A percentile compares a stretch with the other conserved stretches of the same genome.
phyloP scores from a whole-genome alignment of 2,113 vertebrate genomes.

The Ceyx cyanopectus region DNA sequence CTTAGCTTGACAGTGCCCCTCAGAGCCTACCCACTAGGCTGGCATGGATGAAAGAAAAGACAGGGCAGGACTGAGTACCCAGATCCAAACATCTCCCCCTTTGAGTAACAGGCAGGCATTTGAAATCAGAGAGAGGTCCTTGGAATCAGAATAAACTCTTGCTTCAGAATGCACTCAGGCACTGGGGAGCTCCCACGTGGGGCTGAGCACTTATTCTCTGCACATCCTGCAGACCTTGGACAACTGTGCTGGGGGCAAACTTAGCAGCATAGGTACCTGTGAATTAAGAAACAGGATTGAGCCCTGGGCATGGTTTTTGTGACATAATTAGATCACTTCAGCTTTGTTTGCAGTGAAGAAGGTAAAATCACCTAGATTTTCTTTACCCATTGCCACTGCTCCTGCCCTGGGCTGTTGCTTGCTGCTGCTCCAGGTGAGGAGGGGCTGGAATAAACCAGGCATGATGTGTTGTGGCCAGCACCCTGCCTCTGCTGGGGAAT shows the following conservation, averaged over 20 bases:
- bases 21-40: not conserved
- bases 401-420: accelerated
- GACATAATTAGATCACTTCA: constrained; percentile 15
- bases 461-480: not conserved
- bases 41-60: not conserved
- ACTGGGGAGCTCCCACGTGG: not conserved
- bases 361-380: constrained; percentile 12
- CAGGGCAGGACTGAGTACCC: not conserved
- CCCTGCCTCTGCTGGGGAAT: not conserved
- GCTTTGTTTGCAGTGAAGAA: constrained; percentile 11
- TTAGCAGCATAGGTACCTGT: not conserved
- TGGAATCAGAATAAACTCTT: not conserved
- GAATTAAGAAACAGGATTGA: not conserved
- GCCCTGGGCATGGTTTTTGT: not conserved
- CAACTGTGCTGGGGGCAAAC: not conserved
- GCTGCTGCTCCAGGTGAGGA: not conserved
- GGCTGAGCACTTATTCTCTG: not conserved
- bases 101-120: not conserved
- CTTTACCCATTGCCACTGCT: not conserved
- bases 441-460: accelerated
- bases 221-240: not conserved
- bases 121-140: not conserved
- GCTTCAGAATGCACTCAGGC: not conserved
- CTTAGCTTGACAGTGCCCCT: not conserved
- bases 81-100: not conserved